These are phyloP conservation scores for Sesia apiformis DNA, from an alignment of 2,888 invertebrate genomes.

Conservation along the genomic window DNA sequence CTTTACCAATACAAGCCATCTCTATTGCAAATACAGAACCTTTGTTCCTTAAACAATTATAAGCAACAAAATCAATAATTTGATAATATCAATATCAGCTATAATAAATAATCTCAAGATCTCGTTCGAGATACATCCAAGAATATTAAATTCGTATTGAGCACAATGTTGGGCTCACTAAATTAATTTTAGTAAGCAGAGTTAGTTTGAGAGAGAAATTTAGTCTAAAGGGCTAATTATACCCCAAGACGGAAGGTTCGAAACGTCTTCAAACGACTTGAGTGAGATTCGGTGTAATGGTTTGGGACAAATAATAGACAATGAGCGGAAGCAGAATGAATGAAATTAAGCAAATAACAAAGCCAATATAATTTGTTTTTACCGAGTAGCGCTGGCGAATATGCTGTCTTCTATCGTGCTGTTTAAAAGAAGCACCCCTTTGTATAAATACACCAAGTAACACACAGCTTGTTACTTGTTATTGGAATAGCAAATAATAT, in stretches of 20 bases:
- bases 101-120: not conserved
- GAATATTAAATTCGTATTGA: slow-evolving; percentile 41
- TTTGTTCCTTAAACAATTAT: too few species aligned
- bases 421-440: too few species aligned
- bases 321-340: not conserved
- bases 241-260: slow-evolving; percentile 22
- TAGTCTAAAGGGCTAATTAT: slow-evolving; percentile 34
- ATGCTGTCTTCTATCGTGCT: too few species aligned
- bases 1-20: too few species aligned
- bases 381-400: too few species aligned
- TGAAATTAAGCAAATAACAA: not conserved
- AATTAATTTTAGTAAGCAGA: slow-evolving; percentile 48
- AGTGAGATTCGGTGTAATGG: slow-evolving; percentile 12
- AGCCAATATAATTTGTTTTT: too few species aligned
- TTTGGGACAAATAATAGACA: slow-evolving; percentile 17
- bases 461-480: too few species aligned
- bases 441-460: too few species aligned
- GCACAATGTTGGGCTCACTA: slow-evolving; percentile 36
- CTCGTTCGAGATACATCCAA: not conserved
- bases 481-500: too few species aligned
- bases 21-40: too few species aligned
- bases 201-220: slow-evolving; percentile 38
- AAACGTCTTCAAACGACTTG: slow-evolving; percentile 20
- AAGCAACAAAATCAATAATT: too few species aligned
- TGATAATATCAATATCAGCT: too few species aligned